Conservation (phyloP, 2,113 vertebrate genomes). For the Anas platyrhynchos region DNA sequence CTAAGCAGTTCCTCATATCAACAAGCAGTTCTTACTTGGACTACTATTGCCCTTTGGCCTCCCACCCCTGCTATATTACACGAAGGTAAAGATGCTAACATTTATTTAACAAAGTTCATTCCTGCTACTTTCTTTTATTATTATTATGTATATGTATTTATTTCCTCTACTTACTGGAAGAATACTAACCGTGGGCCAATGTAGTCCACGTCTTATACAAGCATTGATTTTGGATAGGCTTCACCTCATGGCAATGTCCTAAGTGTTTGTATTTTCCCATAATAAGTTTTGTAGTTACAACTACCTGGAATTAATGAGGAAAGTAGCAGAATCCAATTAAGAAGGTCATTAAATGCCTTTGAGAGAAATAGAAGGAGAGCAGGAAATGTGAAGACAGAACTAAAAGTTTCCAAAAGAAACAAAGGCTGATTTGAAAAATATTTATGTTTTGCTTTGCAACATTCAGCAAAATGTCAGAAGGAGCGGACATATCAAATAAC, state of each 20-base stretch:
- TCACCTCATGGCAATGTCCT: not conserved
- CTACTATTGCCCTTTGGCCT: not conserved
- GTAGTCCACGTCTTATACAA: accelerated
- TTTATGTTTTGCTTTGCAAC: not conserved
- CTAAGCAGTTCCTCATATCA: not conserved
- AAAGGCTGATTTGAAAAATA: not conserved
- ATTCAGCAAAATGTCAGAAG: not conserved
- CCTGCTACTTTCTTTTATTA: not conserved
- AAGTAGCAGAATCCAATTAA: not conserved
- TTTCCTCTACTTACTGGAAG: not conserved
- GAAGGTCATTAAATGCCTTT: not conserved
- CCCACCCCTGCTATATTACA: accelerated
- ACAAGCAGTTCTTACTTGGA: not conserved
- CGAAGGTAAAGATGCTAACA: accelerated
- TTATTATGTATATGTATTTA: not conserved
- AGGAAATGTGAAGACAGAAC: not conserved
- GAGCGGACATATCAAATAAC: not conserved
- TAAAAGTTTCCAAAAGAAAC: not conserved
- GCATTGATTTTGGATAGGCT: not conserved
- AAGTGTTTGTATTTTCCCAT: not conserved
- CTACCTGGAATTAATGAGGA: not conserved
- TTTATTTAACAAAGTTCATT: not conserved
- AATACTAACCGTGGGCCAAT: not conserved
- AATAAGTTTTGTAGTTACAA: not conserved
- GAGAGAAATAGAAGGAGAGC: not conserved